These are phyloP conservation scores for Anolis sagrei DNA, from an alignment of 2,113 vertebrate genomes.

Conservation along the genomic window DNA sequence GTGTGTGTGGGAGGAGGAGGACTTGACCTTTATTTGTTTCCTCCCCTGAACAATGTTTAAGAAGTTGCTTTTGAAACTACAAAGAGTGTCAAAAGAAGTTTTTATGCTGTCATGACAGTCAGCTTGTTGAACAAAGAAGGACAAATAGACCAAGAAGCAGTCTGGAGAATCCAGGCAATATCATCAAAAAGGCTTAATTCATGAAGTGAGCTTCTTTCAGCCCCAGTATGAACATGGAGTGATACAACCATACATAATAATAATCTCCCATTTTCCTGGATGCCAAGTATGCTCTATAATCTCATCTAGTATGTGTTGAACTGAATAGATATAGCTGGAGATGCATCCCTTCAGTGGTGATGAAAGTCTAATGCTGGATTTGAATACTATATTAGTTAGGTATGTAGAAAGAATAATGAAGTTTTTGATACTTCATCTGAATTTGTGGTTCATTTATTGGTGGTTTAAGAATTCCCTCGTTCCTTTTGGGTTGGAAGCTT, in stretches of 20 bases:
- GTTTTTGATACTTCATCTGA: background rate
- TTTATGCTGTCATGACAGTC: background rate
- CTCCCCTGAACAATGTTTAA: background rate
- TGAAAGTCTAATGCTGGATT: background rate
- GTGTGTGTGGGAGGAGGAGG: too few species aligned
- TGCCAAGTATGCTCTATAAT: background rate
- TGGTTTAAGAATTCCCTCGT: background rate
- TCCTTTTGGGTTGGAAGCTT: background rate
- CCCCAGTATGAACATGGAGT: background rate
- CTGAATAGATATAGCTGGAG: background rate
- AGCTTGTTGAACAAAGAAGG: background rate
- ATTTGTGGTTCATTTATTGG: background rate
- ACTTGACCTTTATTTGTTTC: background rate
- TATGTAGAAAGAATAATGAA: background rate
- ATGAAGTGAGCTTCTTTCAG: background rate
- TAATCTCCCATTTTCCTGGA: background rate
- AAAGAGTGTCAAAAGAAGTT: too few species aligned
- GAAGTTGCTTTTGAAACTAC: background rate
- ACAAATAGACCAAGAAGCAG: background rate
- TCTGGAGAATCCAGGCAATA: background rate
- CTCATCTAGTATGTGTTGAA: background rate
- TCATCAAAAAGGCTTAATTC: background rate
- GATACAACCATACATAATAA: background rate
- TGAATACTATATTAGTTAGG: background rate
- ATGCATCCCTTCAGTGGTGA: background rate